phyloP scores from a whole-genome alignment of 2,113 vertebrate genomes.

The Orientallactaga bullata region DNA sequence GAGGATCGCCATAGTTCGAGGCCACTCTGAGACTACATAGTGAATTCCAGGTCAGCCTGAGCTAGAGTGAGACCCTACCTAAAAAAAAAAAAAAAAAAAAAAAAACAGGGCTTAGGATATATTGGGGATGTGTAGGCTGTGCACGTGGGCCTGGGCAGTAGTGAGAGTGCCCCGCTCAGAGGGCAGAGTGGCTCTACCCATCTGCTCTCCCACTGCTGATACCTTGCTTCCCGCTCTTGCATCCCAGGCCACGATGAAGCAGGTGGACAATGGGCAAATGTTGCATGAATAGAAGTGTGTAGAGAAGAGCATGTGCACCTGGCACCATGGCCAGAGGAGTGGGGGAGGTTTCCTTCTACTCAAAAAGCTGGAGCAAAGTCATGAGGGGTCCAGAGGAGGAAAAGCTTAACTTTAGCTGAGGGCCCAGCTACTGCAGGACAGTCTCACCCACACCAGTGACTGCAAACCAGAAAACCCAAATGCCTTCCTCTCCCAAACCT shows the following conservation, averaged over 20 bases:
- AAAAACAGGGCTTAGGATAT: accelerated
- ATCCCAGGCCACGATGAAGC: not conserved
- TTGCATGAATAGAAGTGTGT: not conserved
- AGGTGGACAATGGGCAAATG: not conserved
- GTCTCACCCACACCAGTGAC: not conserved
- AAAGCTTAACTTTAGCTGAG: not conserved
- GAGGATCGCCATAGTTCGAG: too few species aligned
- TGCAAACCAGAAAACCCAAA: not conserved
- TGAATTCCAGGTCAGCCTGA: too few species aligned
- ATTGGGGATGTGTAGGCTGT: not conserved
- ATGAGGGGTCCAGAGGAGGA: not conserved
- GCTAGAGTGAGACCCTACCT: too few species aligned
- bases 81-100: too few species aligned
- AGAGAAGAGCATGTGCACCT: not conserved
- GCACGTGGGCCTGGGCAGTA: not conserved
- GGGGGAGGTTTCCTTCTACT: not conserved
- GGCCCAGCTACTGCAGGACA: not conserved
- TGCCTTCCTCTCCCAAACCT: slow-evolving; percentile 45
- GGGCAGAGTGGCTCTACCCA: too few species aligned
- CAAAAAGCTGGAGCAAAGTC: not conserved
- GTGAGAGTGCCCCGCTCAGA: too few species aligned
- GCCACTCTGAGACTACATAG: too few species aligned
- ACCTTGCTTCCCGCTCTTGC: not conserved
- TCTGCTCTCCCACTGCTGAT: not conserved
- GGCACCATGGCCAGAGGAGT: not conserved